Evolutionary conservation across 1,140 invertebrate genomes (phyloP).

Genomic region (Oedothorax gibbosus): DNA sequence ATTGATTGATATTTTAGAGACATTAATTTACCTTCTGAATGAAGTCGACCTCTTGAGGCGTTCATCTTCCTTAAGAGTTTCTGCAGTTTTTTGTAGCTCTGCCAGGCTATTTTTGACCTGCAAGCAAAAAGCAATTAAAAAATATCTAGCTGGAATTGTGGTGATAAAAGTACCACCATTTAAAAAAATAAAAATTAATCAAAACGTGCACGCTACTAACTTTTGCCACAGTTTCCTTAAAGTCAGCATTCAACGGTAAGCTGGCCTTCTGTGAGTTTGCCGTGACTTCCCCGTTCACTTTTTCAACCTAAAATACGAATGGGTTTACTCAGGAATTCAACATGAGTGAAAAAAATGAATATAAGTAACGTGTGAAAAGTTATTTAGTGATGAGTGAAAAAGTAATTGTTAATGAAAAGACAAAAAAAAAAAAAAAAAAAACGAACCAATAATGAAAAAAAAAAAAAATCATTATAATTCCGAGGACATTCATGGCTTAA

Average conservation of each 20-base stretch:
- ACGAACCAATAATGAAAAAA: neutral
- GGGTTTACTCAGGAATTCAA: too few species aligned
- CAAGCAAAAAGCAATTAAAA: neutral
- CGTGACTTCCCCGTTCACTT: conserved; percentile 18
- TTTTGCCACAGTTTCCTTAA: conserved; percentile 12
- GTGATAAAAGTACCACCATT: too few species aligned
- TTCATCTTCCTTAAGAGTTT: conserved; percentile 61
- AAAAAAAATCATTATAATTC: neutral
- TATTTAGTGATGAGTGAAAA: too few species aligned
- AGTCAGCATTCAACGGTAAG: neutral
- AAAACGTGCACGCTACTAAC: neutral
- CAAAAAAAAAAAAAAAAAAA: neutral
- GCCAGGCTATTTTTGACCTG: conserved; percentile 46
- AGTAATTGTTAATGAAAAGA: too few species aligned
- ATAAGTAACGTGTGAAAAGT: too few species aligned
- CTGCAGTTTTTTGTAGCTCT: conserved; percentile 48
- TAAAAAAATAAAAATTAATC: too few species aligned
- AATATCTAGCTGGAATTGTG: neutral
- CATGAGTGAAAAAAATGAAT: too few species aligned
- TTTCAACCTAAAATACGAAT: conserved; percentile 26
- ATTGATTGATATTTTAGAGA: too few species aligned
- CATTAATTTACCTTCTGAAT: conserved; percentile 64
- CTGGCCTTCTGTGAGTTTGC: neutral
- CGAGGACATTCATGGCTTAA: too few species aligned
- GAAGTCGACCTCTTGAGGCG: conserved; percentile 64